A percentile compares a stretch with the other conserved stretches of the same genome.
Conservation (phyloP, 2,113 vertebrate species). For the Nesoenas mayeri region DNA sequence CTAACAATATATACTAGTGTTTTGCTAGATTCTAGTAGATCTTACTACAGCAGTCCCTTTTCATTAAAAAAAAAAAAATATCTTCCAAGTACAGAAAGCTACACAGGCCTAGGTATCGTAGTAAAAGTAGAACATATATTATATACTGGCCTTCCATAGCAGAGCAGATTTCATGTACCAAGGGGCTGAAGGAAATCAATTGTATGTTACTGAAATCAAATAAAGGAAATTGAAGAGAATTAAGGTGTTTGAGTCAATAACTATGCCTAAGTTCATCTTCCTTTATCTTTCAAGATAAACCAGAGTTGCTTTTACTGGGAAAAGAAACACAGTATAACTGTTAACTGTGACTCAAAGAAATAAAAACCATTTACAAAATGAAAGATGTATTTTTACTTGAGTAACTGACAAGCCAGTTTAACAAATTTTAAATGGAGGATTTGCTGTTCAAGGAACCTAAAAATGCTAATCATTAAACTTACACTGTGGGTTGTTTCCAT, state of each 20-base stretch:
- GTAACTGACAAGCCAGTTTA: neutral
- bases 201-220: neutral
- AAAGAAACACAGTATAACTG: neutral
- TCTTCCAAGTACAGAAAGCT: neutral
- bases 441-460: neutral
- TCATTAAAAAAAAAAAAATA: neutral
- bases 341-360: neutral
- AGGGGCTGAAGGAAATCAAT: neutral
- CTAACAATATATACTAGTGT: neutral
- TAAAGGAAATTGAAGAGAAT: neutral
- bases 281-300: neutral
- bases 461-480: neutral
- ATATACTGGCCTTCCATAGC: neutral
- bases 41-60: neutral
- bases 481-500: neutral
- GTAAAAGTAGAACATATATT: no score
- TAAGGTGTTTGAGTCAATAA: rapidly evolving
- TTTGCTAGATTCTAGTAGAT: neutral
- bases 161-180: neutral
- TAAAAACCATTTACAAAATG: neutral
- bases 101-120: neutral
- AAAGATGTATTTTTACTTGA: neutral
- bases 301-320: neutral
- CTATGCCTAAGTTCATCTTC: neutral
- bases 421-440: neutral